Percentiles rank a stretch among this genome's conserved stretches.
These are phyloP conservation scores for Acanthaster planci DNA, from an alignment of 35 echinoderm and acorn worm genomes.

Conservation along the genomic window DNA sequence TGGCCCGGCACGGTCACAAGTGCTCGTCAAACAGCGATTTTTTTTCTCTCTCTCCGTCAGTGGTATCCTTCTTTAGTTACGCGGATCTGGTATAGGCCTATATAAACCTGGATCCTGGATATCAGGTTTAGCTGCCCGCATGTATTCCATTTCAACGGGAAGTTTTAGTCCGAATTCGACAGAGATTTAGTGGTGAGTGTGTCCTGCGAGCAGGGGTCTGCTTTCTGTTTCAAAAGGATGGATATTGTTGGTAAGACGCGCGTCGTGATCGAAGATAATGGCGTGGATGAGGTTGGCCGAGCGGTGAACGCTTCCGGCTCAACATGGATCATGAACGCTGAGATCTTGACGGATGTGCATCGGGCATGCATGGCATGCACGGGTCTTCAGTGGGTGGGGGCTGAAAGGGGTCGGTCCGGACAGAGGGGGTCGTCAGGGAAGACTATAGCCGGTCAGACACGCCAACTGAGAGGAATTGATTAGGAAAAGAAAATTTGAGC, in stretches of 20 bases:
- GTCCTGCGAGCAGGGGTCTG: neutral
- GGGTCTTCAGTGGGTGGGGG: too few relatives aligned
- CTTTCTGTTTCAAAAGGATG: neutral
- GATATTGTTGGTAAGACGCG: neutral
- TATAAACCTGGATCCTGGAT: slow-evolving; percentile 13
- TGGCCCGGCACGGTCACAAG: slow-evolving; percentile 23
- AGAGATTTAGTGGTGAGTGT: slow-evolving; percentile 15
- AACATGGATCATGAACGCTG: too few relatives aligned
- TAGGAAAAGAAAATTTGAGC: too few relatives aligned
- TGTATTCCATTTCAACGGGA: neutral
- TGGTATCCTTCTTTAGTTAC: too few relatives aligned
- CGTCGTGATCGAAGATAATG: slow-evolving; percentile 1
- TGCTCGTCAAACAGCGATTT: neutral
- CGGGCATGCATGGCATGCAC: too few relatives aligned
- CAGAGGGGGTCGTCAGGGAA: too few relatives aligned
- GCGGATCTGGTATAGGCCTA: neutral
- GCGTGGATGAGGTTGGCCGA: neutral
- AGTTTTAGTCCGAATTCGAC: neutral
- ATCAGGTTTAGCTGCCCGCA: neutral
- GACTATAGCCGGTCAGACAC: too few relatives aligned
- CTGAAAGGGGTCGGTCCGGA: too few relatives aligned
- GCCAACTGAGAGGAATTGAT: too few relatives aligned
- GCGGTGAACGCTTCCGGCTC: too few relatives aligned
- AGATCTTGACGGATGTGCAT: too few relatives aligned
- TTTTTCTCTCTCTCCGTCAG: neutral